These are phyloP conservation scores for Hydrocynus forskahlii DNA, from an alignment of 2,797 vertebrate genomes.

Conservation along the genomic window DNA sequence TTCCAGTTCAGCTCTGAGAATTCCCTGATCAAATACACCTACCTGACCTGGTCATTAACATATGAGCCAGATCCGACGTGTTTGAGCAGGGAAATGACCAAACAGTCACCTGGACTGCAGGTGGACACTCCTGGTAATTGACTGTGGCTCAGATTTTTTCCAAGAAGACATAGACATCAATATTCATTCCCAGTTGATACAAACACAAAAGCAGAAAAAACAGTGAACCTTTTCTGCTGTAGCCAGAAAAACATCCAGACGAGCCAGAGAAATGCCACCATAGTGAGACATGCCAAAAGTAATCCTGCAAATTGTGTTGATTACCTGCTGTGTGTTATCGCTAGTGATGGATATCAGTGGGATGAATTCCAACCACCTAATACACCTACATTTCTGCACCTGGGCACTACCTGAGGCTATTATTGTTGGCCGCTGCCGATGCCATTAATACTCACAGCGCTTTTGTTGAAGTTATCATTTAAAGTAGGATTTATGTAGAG, in stretches of 20 bases:
- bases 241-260: background rate
- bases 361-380: background rate
- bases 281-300: background rate
- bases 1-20: background rate
- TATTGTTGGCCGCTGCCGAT: background rate
- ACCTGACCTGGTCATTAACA: background rate
- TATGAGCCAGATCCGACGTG: background rate
- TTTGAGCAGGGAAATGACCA: background rate
- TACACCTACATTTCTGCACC: background rate
- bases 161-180: background rate
- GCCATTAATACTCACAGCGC: constrained; percentile 18
- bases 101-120: background rate
- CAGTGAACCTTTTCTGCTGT: background rate
- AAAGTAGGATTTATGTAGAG: constrained; percentile 19
- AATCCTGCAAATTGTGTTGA: background rate
- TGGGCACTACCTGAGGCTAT: background rate
- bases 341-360: background rate
- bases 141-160: too few species aligned
- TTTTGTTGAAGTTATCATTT: background rate
- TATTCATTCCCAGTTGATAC: background rate
- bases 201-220: background rate
- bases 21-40: background rate
- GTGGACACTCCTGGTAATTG: background rate
- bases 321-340: background rate
- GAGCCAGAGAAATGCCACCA: background rate